A percentile compares a stretch with the other conserved stretches of the same genome.
Conservation (phyloP, 2,797 vertebrate genomes). For the Myotis daubentonii region DNA sequence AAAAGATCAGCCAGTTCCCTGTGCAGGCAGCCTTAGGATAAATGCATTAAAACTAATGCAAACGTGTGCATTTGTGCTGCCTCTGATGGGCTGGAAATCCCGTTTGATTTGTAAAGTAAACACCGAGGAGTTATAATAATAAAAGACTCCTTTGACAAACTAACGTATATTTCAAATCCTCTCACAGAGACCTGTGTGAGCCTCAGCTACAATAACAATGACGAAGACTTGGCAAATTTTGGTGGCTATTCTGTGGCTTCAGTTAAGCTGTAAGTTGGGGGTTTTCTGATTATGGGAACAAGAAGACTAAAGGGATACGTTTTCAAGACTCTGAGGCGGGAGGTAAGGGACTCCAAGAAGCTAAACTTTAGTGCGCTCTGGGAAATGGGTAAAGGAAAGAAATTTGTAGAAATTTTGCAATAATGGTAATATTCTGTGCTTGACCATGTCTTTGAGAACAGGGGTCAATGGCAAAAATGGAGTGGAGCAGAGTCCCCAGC, state of each 20-base stretch:
- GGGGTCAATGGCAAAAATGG: background rate
- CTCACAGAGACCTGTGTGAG: background rate
- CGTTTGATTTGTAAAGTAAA: conserved; percentile 40
- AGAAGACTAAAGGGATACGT: background rate
- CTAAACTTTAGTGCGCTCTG: background rate
- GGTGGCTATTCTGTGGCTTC: conserved; percentile 44
- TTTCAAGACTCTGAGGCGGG: background rate
- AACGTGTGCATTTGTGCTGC: background rate
- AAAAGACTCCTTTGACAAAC: background rate
- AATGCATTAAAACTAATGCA: background rate
- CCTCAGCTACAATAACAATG: background rate
- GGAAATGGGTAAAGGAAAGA: conserved; percentile 21
- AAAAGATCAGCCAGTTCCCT: background rate
- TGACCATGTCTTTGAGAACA: conserved; percentile 35
- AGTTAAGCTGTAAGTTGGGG: conserved; percentile 39
- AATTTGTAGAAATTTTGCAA: background rate
- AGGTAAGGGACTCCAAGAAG: background rate
- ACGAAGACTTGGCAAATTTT: background rate
- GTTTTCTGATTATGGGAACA: background rate
- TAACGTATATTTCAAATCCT: background rate
- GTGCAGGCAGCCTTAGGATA: background rate
- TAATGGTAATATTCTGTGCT: background rate
- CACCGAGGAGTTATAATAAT: background rate
- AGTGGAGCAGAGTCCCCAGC: background rate
- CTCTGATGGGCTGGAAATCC: background rate